phyloP scores from a whole-genome alignment of 2,888 invertebrate species.

The Lasioglossum leucozonium region DNA sequence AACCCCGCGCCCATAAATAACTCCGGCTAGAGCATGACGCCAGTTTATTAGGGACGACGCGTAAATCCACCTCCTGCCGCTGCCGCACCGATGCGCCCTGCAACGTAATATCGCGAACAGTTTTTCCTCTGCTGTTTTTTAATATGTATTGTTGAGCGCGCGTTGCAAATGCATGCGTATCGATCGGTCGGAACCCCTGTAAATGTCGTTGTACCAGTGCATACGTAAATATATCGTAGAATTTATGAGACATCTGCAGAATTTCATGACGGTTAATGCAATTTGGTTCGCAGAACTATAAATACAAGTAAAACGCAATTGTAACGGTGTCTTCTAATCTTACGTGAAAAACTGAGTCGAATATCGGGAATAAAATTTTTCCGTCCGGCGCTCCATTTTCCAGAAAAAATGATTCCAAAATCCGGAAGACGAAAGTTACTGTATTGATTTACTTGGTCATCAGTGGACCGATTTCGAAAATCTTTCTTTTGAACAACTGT shows the following conservation, averaged over 20 bases:
- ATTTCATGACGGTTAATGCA: too few species aligned
- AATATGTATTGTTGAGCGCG: not conserved
- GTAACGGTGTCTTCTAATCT: not conserved
- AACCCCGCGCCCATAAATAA: conserved; percentile 49
- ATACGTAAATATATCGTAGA: too few species aligned
- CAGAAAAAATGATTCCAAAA: not conserved
- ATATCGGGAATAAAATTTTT: not conserved
- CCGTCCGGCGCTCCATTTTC: not conserved
- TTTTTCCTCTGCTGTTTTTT: not conserved
- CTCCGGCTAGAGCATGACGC: conserved; percentile 7
- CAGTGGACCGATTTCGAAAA: not conserved
- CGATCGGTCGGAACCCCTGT: too few species aligned
- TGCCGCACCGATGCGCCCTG: not conserved
- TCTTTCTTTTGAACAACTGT: not conserved
- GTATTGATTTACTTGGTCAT: not conserved
- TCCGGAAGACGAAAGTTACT: not conserved
- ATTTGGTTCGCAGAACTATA: too few species aligned
- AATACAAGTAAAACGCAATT: too few species aligned
- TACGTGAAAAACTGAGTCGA: not conserved
- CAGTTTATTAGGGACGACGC: conserved; percentile 37
- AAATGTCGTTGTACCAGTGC: too few species aligned
- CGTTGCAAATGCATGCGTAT: not conserved
- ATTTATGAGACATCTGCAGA: too few species aligned
- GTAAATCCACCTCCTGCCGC: conserved; percentile 12
- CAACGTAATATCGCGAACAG: conserved; percentile 4